A percentile compares a stretch with the other conserved stretches of the same genome.
phyloP scores from a whole-genome alignment of 1,140 invertebrate species.

The Heliconius himera region DNA sequence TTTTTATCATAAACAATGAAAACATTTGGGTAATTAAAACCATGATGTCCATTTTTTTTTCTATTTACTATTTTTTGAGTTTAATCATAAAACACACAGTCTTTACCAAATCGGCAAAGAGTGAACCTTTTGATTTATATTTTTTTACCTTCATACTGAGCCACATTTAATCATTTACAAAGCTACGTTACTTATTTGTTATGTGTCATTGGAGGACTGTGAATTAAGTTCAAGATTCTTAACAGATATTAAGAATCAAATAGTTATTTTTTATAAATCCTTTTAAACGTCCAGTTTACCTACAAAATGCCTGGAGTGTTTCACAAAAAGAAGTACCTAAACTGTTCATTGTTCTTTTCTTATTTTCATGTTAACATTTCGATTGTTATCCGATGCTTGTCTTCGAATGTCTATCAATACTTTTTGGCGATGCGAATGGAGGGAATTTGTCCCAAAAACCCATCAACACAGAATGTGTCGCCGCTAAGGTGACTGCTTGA shows the following conservation, averaged over 20 bases:
- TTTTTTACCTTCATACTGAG: too few relatives aligned
- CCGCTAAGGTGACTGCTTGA: slow-evolving; percentile 18
- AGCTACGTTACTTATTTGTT: neutral
- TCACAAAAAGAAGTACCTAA: slow-evolving; percentile 31
- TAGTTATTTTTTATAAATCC: neutral
- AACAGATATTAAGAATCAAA: neutral
- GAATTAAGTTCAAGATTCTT: neutral
- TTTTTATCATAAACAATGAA: neutral
- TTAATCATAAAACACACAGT: too few relatives aligned
- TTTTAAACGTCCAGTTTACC: neutral
- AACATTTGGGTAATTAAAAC: too few relatives aligned
- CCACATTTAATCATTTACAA: neutral
- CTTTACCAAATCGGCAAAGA: neutral
- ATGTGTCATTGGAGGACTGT: neutral
- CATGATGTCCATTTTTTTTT: too few relatives aligned
- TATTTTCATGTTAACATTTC: slow-evolving; percentile 69
- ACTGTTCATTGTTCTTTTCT: slow-evolving; percentile 48
- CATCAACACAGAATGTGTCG: slow-evolving; percentile 34
- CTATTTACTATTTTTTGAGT: too few relatives aligned
- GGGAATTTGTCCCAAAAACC: slow-evolving; percentile 49
- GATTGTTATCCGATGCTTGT: slow-evolving; percentile 65
- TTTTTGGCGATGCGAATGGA: slow-evolving; percentile 62
- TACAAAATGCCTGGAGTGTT: slow-evolving; percentile 13
- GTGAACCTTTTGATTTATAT: too few relatives aligned
- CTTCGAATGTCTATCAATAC: slow-evolving; percentile 48